Percentiles rank a stretch among this genome's conserved stretches.
Evolutionary conservation across 2,888 invertebrate genomes (phyloP).

Genomic region (Caenorhabditis sp.): DNA sequence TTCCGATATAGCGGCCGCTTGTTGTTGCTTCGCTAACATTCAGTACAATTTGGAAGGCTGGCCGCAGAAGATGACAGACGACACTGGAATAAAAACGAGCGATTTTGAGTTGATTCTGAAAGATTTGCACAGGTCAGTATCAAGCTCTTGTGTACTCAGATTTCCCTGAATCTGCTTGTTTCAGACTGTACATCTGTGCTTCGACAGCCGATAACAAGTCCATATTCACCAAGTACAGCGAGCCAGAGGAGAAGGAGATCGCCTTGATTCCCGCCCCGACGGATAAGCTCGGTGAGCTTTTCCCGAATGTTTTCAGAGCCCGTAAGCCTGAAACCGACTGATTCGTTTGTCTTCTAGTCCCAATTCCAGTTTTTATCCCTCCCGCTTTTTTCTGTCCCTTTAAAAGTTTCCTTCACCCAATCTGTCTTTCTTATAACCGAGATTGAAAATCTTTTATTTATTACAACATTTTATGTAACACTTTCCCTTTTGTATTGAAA

Average conservation of each 20-base stretch:
- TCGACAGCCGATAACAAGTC: constrained; percentile 5
- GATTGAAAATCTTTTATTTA: constrained; percentile 6
- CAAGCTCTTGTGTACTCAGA: background rate
- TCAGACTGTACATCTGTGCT: constrained; percentile 7
- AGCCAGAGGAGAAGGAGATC: constrained; percentile 1
- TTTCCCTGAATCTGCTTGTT: background rate
- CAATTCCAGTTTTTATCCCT: no score
- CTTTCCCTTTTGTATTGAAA: background rate
- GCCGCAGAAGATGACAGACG: constrained; percentile 70
- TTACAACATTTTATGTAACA: constrained; percentile 33
- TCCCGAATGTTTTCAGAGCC: constrained; percentile 14
- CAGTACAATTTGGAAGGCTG: constrained; percentile 78
- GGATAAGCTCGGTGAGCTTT: constrained; percentile 6
- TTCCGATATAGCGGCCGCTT: constrained; percentile 80
- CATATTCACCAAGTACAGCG: constrained; percentile 34
- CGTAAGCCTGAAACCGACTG: background rate
- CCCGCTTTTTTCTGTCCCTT: constrained; percentile 2
- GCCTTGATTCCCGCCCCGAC: constrained; percentile 28
- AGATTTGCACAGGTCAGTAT: constrained; percentile 14
- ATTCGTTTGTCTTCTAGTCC: no score
- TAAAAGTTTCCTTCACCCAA: background rate
- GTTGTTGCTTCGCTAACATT: constrained; percentile 80
- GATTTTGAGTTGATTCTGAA: constrained; percentile 15
- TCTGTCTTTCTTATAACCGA: background rate
- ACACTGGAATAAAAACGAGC: constrained; percentile 19